Conservation (phyloP, 2,113 vertebrate species). For the Thunnus thynnus region DNA sequence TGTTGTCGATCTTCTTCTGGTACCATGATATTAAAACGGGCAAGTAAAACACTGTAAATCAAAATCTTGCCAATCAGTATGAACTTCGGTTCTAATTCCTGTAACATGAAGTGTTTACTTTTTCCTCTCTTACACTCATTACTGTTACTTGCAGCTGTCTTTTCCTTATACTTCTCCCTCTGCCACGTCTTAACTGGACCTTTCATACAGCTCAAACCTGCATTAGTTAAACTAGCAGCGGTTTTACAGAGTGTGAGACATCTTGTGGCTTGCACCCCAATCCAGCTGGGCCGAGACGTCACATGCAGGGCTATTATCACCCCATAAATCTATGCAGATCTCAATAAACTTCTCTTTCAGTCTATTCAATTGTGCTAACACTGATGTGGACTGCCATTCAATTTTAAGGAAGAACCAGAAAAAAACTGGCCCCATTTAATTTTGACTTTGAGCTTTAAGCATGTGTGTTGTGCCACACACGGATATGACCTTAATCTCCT, state of each 20-base stretch:
- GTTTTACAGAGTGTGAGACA: constrained; percentile 77
- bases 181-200: constrained; percentile 47
- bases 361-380: constrained; percentile 75
- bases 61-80: not conserved
- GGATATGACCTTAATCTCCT: constrained; percentile 29
- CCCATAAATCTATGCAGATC: constrained; percentile 84
- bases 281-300: constrained; percentile 77
- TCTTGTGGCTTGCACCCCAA: constrained; percentile 78
- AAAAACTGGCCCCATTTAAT: constrained; percentile 36
- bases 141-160: constrained; percentile 20
- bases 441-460: constrained; percentile 45
- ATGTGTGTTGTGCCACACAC: constrained; percentile 44
- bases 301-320: constrained; percentile 85
- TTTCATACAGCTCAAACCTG: constrained; percentile 55
- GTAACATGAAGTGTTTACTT: constrained; percentile 5
- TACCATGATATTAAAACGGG: not conserved
- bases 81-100: not conserved
- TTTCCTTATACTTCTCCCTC: constrained; percentile 9
- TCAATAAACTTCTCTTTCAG: constrained; percentile 85
- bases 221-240: constrained; percentile 57
- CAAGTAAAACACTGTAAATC: not conserved
- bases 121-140: constrained; percentile 1
- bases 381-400: constrained; percentile 75
- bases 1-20: not conserved
- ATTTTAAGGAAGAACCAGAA: constrained; percentile 50